These are phyloP conservation scores for Xanthorhoe spadicearia DNA, from an alignment of 2,888 invertebrate genomes.

Conservation along the genomic window DNA sequence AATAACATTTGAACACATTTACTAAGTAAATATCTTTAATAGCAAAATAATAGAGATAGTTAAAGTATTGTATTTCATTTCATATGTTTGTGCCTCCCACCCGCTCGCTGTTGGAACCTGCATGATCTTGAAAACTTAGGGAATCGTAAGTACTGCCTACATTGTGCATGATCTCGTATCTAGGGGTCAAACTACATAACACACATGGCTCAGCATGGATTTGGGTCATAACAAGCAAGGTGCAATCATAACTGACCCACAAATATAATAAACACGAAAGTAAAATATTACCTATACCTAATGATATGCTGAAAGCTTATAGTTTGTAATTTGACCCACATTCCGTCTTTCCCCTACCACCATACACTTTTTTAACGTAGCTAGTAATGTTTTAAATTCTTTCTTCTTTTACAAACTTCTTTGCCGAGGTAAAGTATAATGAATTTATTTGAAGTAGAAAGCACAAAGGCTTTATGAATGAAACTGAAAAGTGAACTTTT, in stretches of 20 bases:
- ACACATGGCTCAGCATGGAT: not conserved
- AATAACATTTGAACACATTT: conserved; percentile 24
- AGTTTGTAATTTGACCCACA: conserved; percentile 8
- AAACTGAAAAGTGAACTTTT: conserved; percentile 38
- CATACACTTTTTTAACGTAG: conserved; percentile 35
- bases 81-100: conserved; percentile 73
- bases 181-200: conserved; percentile 4
- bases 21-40: conserved; percentile 20
- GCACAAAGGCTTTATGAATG: conserved; percentile 40
- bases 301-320: conserved; percentile 3
- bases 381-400: conserved; percentile 41
- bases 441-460: conserved; percentile 41
- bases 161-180: conserved; percentile 53
- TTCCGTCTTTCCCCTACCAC: not conserved
- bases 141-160: conserved; percentile 77
- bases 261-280: not conserved
- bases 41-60: conserved; percentile 31
- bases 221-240: not conserved
- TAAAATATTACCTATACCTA: not conserved
- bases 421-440: conserved; percentile 50
- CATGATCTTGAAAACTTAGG: conserved; percentile 80
- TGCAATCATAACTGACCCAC: not conserved
- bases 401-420: conserved; percentile 38
- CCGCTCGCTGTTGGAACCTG: conserved; percentile 73
- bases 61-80: conserved; percentile 64